Percentiles rank a stretch among this genome's conserved stretches.
Evolutionary conservation across 2,888 invertebrate genomes (phyloP).

Genomic region (Cacoxenus indagator): DNA sequence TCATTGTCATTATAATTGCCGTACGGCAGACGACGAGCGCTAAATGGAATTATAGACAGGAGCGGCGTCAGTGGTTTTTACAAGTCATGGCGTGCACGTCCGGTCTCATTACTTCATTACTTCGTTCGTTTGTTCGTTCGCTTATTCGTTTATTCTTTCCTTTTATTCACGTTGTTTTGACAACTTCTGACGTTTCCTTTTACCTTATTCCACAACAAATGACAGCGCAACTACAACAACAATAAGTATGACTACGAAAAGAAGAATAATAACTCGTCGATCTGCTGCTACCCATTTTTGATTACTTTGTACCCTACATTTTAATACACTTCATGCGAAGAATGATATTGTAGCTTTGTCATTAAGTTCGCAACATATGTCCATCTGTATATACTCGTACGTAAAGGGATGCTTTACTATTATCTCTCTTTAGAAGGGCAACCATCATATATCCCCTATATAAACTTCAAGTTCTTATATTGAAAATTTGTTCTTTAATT

Average conservation of each 20-base stretch:
- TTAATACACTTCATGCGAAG: not conserved
- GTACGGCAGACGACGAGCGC: slow-evolving; percentile 51
- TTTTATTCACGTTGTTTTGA: slow-evolving; percentile 22
- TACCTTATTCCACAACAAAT: slow-evolving; percentile 42
- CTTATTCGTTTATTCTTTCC: not conserved
- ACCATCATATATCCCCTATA: no score
- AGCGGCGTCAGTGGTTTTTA: slow-evolving; percentile 14
- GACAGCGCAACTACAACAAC: slow-evolving; percentile 36
- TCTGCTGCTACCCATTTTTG: slow-evolving; percentile 18
- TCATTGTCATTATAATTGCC: slow-evolving; percentile 63
- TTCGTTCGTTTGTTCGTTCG: not conserved
- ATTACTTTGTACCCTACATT: not conserved
- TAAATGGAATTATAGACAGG: slow-evolving; percentile 48
- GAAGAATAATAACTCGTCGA: slow-evolving; percentile 2
- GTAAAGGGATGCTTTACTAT: no score
- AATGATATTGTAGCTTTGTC: no score
- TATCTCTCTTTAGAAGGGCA: no score
- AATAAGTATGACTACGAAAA: not conserved
- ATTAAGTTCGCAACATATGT: no score
- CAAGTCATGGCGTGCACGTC: not conserved
- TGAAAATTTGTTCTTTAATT: no score
- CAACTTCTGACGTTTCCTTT: slow-evolving; percentile 43
- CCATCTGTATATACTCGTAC: no score
- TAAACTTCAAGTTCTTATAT: no score
- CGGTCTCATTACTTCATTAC: not conserved